These are phyloP conservation scores for Gymnosoma rotundatum DNA, from an alignment of 2,888 invertebrate genomes.

Conservation along the genomic window DNA sequence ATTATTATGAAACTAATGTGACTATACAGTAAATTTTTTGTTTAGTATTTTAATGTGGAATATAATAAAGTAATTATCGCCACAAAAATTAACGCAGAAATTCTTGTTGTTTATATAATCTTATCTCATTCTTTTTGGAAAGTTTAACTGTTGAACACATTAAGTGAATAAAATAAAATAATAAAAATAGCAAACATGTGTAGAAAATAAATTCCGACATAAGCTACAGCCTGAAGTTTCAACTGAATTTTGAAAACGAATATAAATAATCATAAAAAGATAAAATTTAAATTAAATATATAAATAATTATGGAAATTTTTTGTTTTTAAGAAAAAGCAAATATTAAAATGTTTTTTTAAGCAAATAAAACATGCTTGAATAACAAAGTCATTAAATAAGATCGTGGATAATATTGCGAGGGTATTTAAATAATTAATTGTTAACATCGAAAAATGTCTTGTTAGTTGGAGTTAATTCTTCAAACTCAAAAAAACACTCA, in stretches of 20 bases:
- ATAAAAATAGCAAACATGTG: constrained; percentile 29
- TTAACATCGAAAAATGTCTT: no score
- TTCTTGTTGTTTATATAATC: constrained; percentile 28
- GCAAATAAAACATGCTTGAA: not conserved
- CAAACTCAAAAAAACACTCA: no score
- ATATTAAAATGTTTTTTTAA: not conserved
- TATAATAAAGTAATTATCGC: constrained; percentile 14
- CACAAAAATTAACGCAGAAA: not conserved
- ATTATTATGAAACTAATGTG: no score
- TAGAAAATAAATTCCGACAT: constrained; percentile 28
- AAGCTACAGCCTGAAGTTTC: constrained; percentile 24
- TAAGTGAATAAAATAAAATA: constrained; percentile 9
- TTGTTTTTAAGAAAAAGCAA: not conserved
- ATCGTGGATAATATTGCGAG: not conserved
- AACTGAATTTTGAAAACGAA: constrained; percentile 19
- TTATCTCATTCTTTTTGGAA: constrained; percentile 39
- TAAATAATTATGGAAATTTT: not conserved
- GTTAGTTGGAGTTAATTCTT: no score
- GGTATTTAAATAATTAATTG: not conserved
- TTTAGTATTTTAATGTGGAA: no score
- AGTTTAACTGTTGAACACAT: constrained; percentile 36
- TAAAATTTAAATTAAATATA: constrained; percentile 5
- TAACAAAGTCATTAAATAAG: not conserved
- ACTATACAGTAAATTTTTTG: no score
- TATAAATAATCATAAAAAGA: constrained; percentile 26